These are phyloP conservation scores for Hiodon tergisus DNA, from an alignment of 2,113 vertebrate genomes.

Conservation along the genomic window DNA sequence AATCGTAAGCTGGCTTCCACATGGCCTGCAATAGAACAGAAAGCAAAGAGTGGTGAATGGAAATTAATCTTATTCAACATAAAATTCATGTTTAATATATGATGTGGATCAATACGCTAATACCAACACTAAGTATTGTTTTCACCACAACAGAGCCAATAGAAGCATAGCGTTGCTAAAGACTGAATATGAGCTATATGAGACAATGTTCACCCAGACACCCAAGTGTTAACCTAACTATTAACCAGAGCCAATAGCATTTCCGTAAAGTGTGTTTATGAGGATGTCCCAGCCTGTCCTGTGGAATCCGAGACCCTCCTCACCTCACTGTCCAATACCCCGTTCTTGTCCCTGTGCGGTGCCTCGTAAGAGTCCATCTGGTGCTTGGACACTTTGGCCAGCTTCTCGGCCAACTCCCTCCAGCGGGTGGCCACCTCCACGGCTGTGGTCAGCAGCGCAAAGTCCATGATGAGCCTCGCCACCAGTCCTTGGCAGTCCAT, in stretches of 20 bases:
- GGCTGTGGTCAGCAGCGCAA: slow-evolving; percentile 86
- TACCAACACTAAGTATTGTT: too few relatives aligned
- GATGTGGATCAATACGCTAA: too few relatives aligned
- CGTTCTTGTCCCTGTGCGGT: slow-evolving; percentile 80
- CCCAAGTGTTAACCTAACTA: too few relatives aligned
- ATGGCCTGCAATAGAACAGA: slow-evolving; percentile 69
- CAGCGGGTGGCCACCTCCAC: slow-evolving; percentile 96
- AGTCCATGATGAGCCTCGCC: slow-evolving; percentile 83
- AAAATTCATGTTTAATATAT: too few relatives aligned
- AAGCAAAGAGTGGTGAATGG: neutral
- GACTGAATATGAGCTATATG: too few relatives aligned
- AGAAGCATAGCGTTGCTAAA: too few relatives aligned
- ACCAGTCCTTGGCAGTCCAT: slow-evolving; percentile 97
- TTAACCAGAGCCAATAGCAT: neutral
- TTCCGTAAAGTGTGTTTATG: neutral
- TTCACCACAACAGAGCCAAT: too few relatives aligned
- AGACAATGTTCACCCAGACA: too few relatives aligned
- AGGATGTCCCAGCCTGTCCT: neutral
- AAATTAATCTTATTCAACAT: too few relatives aligned
- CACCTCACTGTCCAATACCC: slow-evolving; percentile 84
- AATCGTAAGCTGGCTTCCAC: slow-evolving; percentile 97
- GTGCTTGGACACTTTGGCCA: slow-evolving; percentile 82
- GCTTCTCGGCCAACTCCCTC: slow-evolving; percentile 90
- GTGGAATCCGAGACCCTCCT: slow-evolving; percentile 24
- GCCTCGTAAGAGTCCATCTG: slow-evolving; percentile 97